Conservation (phyloP, 2,797 vertebrate genomes). For the Lycodopsis pacificus region DNA sequence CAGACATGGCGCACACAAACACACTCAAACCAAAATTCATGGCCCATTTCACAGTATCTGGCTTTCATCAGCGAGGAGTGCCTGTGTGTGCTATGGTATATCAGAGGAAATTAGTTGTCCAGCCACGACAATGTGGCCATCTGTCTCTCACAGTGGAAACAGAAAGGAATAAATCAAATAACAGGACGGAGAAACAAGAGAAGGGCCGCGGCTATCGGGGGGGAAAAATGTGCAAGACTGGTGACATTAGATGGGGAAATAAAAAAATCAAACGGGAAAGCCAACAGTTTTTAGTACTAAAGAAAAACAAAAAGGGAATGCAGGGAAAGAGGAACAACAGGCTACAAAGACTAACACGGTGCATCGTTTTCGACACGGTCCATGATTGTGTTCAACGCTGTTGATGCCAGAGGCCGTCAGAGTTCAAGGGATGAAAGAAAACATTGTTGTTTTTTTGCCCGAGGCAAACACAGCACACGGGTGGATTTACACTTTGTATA, state of each 20-base stretch:
- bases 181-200: slow-evolving; percentile 12
- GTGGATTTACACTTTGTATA: neutral
- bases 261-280: neutral
- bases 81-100: slow-evolving; percentile 49
- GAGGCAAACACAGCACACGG: neutral
- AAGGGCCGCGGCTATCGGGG: neutral
- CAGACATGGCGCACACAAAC: neutral
- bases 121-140: slow-evolving; percentile 51
- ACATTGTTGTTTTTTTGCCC: neutral
- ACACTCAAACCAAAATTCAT: slow-evolving; percentile 33
- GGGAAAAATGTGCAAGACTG: neutral
- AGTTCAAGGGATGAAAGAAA: neutral
- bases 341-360: neutral
- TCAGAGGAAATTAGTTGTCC: slow-evolving; percentile 59
- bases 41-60: slow-evolving; percentile 45
- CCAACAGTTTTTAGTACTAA: neutral
- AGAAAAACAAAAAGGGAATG: neutral
- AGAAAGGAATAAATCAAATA: slow-evolving; percentile 42
- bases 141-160: slow-evolving; percentile 42
- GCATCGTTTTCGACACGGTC: neutral
- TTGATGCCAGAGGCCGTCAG: neutral
- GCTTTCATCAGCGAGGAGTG: slow-evolving; percentile 34
- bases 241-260: neutral
- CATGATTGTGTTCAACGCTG: neutral
- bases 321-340: neutral